Evolutionary conservation across 2,113 vertebrate genomes (phyloP).

Genomic region (Phyllopteryx taeniolatus): DNA sequence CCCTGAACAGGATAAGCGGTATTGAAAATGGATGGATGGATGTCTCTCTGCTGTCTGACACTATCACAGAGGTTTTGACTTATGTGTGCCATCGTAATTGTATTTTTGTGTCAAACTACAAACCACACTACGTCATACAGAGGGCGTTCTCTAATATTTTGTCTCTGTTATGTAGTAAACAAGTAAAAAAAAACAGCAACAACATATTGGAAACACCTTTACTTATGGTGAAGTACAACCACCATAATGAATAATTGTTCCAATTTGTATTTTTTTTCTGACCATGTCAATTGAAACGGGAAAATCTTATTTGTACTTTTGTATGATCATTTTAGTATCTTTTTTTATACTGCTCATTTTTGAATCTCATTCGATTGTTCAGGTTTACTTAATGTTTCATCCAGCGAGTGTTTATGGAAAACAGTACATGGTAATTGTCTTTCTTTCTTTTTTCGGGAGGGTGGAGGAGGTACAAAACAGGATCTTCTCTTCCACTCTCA

Average conservation of each 20-base stretch:
- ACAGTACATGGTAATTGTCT: slow-evolving; percentile 5
- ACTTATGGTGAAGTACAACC: background rate
- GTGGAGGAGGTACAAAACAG: slow-evolving; percentile 26
- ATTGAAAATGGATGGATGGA: no score
- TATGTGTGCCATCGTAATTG: no score
- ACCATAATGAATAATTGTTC: background rate
- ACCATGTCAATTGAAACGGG: background rate
- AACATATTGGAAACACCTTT: background rate
- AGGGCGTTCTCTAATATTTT: background rate
- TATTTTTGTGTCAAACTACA: no score
- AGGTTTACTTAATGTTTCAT: background rate
- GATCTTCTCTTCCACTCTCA: slow-evolving; percentile 45
- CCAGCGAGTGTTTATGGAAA: background rate
- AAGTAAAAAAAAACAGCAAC: background rate
- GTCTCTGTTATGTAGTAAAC: background rate
- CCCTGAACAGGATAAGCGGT: no score
- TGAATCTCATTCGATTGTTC: background rate
- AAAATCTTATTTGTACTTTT: background rate
- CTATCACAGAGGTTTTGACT: no score
- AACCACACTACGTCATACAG: no score
- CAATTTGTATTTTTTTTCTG: background rate
- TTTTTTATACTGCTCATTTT: background rate
- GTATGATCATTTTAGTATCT: background rate
- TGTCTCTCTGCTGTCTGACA: no score
- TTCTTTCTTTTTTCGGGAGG: slow-evolving; percentile 4